Evolutionary conservation across 1,140 invertebrate species (phyloP).

Genomic region (Panonychus citri): DNA sequence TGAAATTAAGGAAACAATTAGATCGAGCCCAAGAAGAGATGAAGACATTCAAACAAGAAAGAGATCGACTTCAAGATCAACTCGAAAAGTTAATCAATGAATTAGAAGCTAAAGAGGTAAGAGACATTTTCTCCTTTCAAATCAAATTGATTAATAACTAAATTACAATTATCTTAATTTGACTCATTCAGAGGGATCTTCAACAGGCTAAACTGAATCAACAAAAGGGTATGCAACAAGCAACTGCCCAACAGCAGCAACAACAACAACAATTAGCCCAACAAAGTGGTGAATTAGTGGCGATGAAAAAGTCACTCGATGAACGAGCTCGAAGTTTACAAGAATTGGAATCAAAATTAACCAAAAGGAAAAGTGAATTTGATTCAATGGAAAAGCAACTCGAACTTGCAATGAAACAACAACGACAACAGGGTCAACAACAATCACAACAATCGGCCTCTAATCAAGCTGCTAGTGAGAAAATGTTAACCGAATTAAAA

Average conservation of each 20-base stretch:
- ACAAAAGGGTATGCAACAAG: too few species aligned
- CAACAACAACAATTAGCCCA: conserved; percentile 7
- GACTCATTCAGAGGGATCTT: conserved; percentile 4
- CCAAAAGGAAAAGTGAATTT: conserved; percentile 68
- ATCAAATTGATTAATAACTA: too few species aligned
- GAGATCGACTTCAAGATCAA: conserved; percentile 64
- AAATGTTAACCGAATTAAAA: conserved; percentile 34
- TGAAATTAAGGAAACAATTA: conserved; percentile 40
- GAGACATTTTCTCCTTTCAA: conserved; percentile 2
- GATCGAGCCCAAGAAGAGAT: conserved; percentile 48
- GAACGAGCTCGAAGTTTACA: conserved; percentile 37
- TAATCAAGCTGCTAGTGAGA: neutral
- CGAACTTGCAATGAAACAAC: conserved; percentile 8
- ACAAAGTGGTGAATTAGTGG: conserved; percentile 34
- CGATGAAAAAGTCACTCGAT: conserved; percentile 31
- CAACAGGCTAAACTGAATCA: too few species aligned
- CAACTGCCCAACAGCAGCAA: conserved; percentile 6
- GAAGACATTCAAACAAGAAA: conserved; percentile 47
- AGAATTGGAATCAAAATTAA: conserved; percentile 50
- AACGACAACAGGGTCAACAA: neutral
- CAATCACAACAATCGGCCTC: neutral
- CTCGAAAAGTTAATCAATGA: conserved; percentile 76
- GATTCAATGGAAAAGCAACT: conserved; percentile 45
- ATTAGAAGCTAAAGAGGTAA: conserved; percentile 75
- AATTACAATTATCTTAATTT: neutral